phyloP scores from a whole-genome alignment of 2,113 vertebrate species.

The Nannospalax galili region DNA sequence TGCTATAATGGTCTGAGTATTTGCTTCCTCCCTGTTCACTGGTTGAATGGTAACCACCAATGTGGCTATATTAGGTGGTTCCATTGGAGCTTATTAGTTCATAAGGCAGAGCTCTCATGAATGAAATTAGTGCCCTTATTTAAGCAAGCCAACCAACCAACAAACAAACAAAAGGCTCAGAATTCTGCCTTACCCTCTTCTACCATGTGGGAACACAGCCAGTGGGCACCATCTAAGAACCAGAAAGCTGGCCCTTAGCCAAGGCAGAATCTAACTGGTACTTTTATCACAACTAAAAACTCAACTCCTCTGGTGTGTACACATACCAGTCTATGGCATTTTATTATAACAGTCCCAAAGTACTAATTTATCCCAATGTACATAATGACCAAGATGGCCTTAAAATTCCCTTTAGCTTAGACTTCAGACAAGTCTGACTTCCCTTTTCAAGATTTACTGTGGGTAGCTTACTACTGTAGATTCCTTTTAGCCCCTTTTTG shows the following conservation, averaged over 20 bases:
- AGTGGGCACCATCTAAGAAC: neutral
- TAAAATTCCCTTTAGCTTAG: slow-evolving; percentile 3
- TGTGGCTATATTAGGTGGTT: neutral
- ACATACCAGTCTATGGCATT: neutral
- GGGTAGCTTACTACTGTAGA: neutral
- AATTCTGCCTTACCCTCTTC: neutral
- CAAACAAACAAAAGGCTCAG: no score
- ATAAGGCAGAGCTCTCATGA: neutral
- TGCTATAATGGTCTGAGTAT: neutral
- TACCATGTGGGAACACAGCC: neutral
- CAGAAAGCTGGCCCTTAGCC: neutral
- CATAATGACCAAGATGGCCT: neutral
- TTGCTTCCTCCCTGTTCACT: neutral
- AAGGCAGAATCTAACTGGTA: neutral
- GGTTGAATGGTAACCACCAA: neutral
- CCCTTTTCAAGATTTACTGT: neutral
- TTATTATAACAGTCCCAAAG: neutral
- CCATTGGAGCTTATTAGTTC: neutral
- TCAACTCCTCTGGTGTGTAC: neutral
- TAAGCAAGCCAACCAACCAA: no score
- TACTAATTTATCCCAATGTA: neutral
- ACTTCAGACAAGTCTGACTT: neutral
- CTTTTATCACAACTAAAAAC: neutral
- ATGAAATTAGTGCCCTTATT: neutral
- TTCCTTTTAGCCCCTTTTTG: neutral